Evolutionary conservation across 1,140 invertebrate genomes (phyloP), one percentile per base, ranked within the genome.

Genomic region (Chymomyza costata): DNA sequence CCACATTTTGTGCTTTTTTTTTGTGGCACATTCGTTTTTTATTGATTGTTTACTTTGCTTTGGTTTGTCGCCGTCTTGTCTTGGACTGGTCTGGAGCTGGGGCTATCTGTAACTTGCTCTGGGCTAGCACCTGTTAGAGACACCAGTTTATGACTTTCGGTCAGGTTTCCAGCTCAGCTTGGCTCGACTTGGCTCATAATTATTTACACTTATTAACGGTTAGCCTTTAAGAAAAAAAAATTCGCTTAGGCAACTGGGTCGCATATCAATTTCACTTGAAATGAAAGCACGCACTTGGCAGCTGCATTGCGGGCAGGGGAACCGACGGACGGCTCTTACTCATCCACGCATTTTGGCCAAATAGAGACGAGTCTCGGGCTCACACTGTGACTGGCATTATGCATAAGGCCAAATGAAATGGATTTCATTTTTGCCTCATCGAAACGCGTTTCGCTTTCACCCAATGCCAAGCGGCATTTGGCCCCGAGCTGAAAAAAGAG

Each of bases 251-350:
- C 58, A 78, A 67, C 71, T 78, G 63, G 71, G 71, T 78, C 71
- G 71, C 57, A 80, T 80, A 78, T 78, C 66, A 78, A 78, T 78
- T 78, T 78, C 71, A 78, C 73, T 78, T 80, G 49, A 67, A 78
- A 78, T 66, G 71, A 78, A 78, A 78, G 71, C 71, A 78, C 46
- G 71, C 71, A 78, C 46, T 56, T 46, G 43, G n/a, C n/a, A n/a
- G n/a, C n/a, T n/a, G n/a, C n/a, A n/a, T n/a, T n/a, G n/a, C n/a
- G n/a, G n/a, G n/a, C n/a, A n/a, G n/a, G n/a, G n/a, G n/a, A n/a
- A n/a, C n/a, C n/a, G n/a, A n/a, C n/a, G n/a, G n/a, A n/a, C n/a
- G n/a, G n/a, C n/a, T n/a, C n/a, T n/a, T n/a, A n/a, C n/a, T n/a
- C n/a, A n/a, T n/a, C 21, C 58, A 37, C 28, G 37, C 34, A 56